Conservation (phyloP, 2,888 invertebrate species). For the Ctena decussata region DNA sequence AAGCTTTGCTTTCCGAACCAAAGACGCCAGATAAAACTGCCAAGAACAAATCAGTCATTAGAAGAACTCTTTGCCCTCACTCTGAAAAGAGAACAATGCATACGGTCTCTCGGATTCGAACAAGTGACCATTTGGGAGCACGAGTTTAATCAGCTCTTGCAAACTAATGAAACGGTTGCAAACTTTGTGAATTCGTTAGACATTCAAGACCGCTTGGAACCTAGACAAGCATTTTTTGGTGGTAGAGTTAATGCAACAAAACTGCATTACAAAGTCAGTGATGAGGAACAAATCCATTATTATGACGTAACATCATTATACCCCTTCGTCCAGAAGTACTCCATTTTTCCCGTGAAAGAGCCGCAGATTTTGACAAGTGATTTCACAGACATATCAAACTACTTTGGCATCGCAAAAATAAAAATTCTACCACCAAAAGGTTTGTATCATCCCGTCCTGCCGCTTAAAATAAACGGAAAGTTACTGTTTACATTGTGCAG, state of each 20-base stretch:
- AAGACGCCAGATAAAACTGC: neutral
- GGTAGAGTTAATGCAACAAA: neutral
- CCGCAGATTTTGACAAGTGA: conserved; percentile 17
- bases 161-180: neutral
- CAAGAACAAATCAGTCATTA: neutral
- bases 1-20: neutral
- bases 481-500: conserved; percentile 29
- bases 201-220: neutral
- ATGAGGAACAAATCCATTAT: neutral
- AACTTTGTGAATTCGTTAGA: neutral
- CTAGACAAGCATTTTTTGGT: neutral
- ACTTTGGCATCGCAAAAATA: conserved; percentile 34
- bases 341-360: conserved; percentile 13
- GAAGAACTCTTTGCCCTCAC: neutral
- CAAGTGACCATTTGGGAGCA: neutral
- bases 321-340: conserved; percentile 12
- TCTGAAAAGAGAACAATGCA: neutral
- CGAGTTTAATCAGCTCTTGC: neutral
- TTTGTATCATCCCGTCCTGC: conserved; percentile 29
- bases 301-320: neutral
- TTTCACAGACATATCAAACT: neutral
- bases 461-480: conserved; percentile 28
- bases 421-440: neutral
- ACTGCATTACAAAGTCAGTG: neutral
- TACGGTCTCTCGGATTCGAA: neutral